Base-by-base conservation (phyloP, 2,888 invertebrate genomes). In the Dynastes tityus region DNA sequence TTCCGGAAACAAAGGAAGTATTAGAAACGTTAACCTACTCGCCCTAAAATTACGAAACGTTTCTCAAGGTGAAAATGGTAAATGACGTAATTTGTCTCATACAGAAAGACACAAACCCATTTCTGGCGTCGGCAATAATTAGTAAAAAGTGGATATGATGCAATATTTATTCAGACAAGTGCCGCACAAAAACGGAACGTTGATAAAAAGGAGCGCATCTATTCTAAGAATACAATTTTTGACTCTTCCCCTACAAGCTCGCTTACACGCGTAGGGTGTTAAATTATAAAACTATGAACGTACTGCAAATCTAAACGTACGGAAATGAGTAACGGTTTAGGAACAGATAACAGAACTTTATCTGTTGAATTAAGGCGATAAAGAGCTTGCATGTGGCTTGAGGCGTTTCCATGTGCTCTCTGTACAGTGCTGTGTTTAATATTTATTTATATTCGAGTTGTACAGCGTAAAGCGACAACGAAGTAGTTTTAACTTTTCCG, bases 281-380 rank as follows among this genome's bases (percentile, higher is more conserved):
- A 22, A 58, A 2, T 22, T 58, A 55, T 55, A 58, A 58, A 27
- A 58, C 22, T 58, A 4, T 9, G 13, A 55, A 16, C 51, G 49
- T 29, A 45, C 13, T 27, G 63, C 73, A 61, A 74, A 74, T 63
- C 73, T 61, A 40, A 58, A 61, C 73, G 45, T 22, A 74, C 45
- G 73, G 73, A 74, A 74, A 74, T 61, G 40, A 49, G 13, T 74
- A 74, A 74, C 73, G 73, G 73, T 74, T 71, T 74, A 74, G 22
- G 40, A 74, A 61, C 27, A 74, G 73, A 63, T 74, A 74, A 74
- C 16, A 58, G 73, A 40, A 63, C 22, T 37, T 74, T 74, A 74
- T 74, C 73, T 74, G 73, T 74, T 74, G 61, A 74, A 63, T 61
- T 74, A 74, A 61, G 27, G 29, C 45, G 61, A 74, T 74, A 74